Evolutionary conservation across 2,888 invertebrate genomes (phyloP).

Genomic region (Cosmorhoe ocellata): DNA sequence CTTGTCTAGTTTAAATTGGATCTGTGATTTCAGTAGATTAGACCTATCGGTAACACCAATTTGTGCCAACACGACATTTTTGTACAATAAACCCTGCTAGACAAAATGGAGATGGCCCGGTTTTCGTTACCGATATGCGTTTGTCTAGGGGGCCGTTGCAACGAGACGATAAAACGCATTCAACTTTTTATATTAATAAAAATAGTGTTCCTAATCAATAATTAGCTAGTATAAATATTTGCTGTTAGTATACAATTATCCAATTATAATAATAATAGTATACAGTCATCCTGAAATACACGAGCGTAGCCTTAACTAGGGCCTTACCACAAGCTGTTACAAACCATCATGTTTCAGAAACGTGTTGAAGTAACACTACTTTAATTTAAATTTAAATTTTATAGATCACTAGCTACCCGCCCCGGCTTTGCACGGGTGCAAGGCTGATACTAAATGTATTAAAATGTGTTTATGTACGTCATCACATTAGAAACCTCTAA

Average conservation of each 20-base stretch:
- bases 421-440: too few relatives aligned
- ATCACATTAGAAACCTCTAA: too few relatives aligned
- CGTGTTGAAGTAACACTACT: too few relatives aligned
- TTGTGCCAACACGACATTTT: slow-evolving; percentile 60
- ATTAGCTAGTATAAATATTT: slow-evolving; percentile 25
- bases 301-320: too few relatives aligned
- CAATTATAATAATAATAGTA: too few relatives aligned
- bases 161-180: slow-evolving; percentile 38
- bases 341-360: too few relatives aligned
- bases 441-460: too few relatives aligned
- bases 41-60: slow-evolving; percentile 58
- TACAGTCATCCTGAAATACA: too few relatives aligned
- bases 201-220: slow-evolving; percentile 27
- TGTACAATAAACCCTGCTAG: slow-evolving; percentile 5
- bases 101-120: not conserved
- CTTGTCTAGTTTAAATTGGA: slow-evolving; percentile 43
- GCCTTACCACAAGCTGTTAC: too few relatives aligned
- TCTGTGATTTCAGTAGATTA: slow-evolving; percentile 56
- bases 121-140: not conserved
- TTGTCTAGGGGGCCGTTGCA: slow-evolving; percentile 15
- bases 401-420: too few relatives aligned
- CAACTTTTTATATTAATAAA: slow-evolving; percentile 19
- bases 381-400: too few relatives aligned
- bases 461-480: too few relatives aligned
- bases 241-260: slow-evolving; percentile 12